Evolutionary conservation across 1,140 invertebrate genomes (phyloP).

Genomic region (Lordiphosa stackelbergi): DNA sequence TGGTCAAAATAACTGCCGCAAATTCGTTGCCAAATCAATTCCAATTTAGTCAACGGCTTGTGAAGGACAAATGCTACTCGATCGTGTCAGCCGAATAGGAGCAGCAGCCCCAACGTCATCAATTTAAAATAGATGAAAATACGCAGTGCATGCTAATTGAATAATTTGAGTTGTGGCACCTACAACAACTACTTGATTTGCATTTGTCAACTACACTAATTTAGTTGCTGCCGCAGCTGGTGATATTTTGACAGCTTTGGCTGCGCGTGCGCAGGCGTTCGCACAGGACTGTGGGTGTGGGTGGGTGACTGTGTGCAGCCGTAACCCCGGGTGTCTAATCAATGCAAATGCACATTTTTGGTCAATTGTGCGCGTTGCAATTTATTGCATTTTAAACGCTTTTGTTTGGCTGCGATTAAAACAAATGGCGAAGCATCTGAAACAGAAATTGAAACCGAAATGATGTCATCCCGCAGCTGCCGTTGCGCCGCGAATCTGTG

Average conservation of each 20-base stretch:
- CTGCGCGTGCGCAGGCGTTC: conserved; percentile 35
- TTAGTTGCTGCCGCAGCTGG: conserved; percentile 43
- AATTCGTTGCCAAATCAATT: conserved; percentile 67
- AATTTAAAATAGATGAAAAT: conserved; percentile 72
- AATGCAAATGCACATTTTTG: conserved; percentile 74
- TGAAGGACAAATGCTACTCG: conserved; percentile 54
- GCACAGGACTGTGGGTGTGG: conserved; percentile 17
- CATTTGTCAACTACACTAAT: conserved; percentile 61
- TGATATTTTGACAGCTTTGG: conserved; percentile 64
- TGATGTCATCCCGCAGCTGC: conserved; percentile 57
- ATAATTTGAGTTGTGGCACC: conserved; percentile 73
- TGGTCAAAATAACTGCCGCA: conserved; percentile 46
- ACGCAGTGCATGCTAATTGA: conserved; percentile 75
- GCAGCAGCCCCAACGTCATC: conserved; percentile 62
- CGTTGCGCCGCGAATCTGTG: conserved; percentile 48
- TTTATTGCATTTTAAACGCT: conserved; percentile 67
- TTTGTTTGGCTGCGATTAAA: conserved; percentile 54
- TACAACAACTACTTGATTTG: conserved; percentile 55
- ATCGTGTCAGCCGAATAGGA: conserved; percentile 36
- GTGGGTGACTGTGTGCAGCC: conserved; percentile 24
- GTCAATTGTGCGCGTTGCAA: conserved; percentile 56
- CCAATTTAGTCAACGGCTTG: conserved; percentile 67
- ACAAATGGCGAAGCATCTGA: conserved; percentile 51
- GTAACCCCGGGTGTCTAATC: conserved; percentile 40
- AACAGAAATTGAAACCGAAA: conserved; percentile 20